Evolutionary conservation across 2,888 invertebrate genomes (phyloP).

Genomic region (Epirrita christyi): DNA sequence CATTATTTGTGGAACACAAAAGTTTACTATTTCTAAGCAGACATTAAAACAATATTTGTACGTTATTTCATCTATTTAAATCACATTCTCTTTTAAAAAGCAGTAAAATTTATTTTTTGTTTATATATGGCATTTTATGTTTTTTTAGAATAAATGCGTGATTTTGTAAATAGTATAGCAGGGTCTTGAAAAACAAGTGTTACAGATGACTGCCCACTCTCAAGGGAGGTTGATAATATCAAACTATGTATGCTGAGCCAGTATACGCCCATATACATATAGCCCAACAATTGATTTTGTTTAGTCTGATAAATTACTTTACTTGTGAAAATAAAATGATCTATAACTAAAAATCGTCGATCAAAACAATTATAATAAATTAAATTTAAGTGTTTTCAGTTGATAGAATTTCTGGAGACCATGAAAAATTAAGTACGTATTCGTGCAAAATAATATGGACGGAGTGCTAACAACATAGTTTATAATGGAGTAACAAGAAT

Average conservation of each 20-base stretch:
- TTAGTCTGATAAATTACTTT: no score
- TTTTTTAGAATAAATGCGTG: slow-evolving; percentile 53
- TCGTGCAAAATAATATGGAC: slow-evolving; percentile 73
- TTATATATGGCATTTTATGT: slow-evolving; percentile 54
- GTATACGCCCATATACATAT: no score
- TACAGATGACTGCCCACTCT: neutral
- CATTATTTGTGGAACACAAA: slow-evolving; percentile 68
- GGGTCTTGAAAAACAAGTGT: neutral
- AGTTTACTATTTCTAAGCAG: slow-evolving; percentile 72
- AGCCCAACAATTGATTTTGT: no score
- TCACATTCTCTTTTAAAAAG: slow-evolving; percentile 55
- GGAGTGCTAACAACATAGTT: slow-evolving; percentile 71
- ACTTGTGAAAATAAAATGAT: no score
- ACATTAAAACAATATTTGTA: slow-evolving; percentile 73
- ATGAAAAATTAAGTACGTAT: slow-evolving; percentile 79
- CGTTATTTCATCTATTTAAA: slow-evolving; percentile 67
- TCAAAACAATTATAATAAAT: no score
- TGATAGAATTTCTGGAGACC: slow-evolving; percentile 46
- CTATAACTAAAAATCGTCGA: no score
- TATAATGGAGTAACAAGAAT: slow-evolving; percentile 36
- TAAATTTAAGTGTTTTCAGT: slow-evolving; percentile 32
- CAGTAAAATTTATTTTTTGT: slow-evolving; percentile 41
- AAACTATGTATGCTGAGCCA: neutral
- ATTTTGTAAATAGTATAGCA: slow-evolving; percentile 35
- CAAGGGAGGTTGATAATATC: neutral